A percentile compares a stretch with the other conserved stretches of the same genome.
phyloP scores from a whole-genome alignment of 2,888 invertebrate genomes.

The Apotomis turbidana region DNA sequence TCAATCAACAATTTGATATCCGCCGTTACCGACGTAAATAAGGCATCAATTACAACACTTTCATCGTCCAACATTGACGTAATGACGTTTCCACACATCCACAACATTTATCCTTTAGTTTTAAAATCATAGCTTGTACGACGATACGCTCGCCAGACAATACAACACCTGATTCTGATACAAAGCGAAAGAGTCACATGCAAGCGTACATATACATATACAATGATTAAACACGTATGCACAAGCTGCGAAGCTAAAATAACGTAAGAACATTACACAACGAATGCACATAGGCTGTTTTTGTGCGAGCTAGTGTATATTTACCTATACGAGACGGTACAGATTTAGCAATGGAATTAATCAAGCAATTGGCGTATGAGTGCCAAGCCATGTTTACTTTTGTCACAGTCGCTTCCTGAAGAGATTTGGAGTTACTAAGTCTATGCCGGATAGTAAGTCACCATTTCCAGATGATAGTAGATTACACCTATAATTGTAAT shows the following conservation, averaged over 20 bases:
- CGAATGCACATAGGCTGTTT: background rate
- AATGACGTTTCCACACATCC: background rate
- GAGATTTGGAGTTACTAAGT: conserved; percentile 12
- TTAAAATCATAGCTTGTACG: background rate
- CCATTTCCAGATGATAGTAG: too few species aligned
- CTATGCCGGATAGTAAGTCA: background rate
- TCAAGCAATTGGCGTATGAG: conserved; percentile 56
- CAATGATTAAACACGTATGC: conserved; percentile 33
- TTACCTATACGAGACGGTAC: conserved; percentile 48
- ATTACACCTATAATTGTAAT: too few species aligned
- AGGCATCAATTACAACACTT: too few species aligned
- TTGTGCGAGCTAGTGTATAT: conserved; percentile 43
- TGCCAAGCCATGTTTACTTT: conserved; percentile 68
- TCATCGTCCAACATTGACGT: too few species aligned
- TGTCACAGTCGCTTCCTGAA: conserved; percentile 53
- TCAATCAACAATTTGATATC: too few species aligned
- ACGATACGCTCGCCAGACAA: conserved; percentile 1
- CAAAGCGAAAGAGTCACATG: conserved; percentile 31
- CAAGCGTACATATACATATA: conserved; percentile 13
- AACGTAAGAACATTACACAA: background rate
- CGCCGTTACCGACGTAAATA: too few species aligned
- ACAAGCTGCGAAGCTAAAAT: background rate
- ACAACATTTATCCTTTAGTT: background rate
- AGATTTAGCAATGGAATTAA: conserved; percentile 60
- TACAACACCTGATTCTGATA: conserved; percentile 22